phyloP scores from a whole-genome alignment of 2,113 vertebrate genomes.

The Crotalus horridus region DNA sequence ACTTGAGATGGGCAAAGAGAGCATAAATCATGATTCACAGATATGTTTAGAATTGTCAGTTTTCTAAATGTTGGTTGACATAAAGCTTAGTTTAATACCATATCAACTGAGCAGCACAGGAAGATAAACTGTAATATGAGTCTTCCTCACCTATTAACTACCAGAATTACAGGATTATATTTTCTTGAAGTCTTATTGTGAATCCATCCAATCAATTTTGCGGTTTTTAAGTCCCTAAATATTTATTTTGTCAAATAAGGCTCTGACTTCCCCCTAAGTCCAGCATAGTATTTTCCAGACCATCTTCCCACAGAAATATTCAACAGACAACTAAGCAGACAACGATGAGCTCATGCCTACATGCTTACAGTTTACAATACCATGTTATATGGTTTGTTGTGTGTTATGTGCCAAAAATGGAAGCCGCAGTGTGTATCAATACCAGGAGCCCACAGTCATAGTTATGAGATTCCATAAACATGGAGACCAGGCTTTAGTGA shows the following conservation, averaged over 20 bases:
- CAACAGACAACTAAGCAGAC: neutral
- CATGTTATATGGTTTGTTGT: constrained; percentile 10
- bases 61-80: neutral
- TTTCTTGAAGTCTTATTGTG: neutral
- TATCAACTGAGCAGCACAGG: neutral
- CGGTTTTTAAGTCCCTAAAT: too few species aligned
- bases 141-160: neutral
- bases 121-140: neutral
- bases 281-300: neutral
- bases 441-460: neutral
- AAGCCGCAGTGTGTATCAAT: neutral
- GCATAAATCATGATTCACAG: neutral
- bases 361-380: neutral
- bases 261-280: neutral
- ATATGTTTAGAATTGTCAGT: neutral
- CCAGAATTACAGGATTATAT: neutral
- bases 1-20: neutral
- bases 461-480: constrained; percentile 2
- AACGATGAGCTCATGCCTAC: neutral
- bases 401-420: neutral
- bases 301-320: neutral
- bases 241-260: neutral
- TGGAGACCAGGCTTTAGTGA: neutral
- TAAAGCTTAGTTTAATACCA: neutral
- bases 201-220: neutral